Evolutionary conservation across 2,797 vertebrate genomes (phyloP).

Genomic region (Cuniculus paca): DNA sequence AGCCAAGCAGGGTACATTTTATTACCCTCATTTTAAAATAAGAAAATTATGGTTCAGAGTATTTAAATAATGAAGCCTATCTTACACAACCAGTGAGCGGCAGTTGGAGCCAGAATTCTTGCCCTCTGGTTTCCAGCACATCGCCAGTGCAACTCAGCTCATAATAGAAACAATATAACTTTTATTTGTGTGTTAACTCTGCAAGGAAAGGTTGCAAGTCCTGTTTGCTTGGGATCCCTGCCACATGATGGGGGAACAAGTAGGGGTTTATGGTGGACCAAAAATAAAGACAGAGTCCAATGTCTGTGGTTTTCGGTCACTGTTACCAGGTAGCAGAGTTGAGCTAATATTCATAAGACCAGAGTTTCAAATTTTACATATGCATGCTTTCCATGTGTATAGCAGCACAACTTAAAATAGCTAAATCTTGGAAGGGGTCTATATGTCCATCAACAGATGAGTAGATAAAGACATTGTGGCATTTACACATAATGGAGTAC

Average conservation of each 20-base stretch:
- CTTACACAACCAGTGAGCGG: conserved; percentile 22
- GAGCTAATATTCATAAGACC: background rate
- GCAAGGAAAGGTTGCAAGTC: background rate
- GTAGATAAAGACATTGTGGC: background rate
- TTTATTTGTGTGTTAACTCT: conserved; percentile 15
- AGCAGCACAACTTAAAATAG: background rate
- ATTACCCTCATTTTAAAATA: conserved; percentile 58
- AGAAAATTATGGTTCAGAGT: conserved; percentile 50
- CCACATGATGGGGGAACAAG: background rate
- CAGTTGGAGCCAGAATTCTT: background rate
- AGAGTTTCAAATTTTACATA: background rate
- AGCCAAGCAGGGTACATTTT: background rate
- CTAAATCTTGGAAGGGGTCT: background rate
- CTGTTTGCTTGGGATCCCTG: conserved; percentile 50
- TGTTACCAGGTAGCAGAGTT: background rate
- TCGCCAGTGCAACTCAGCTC: conserved; percentile 15
- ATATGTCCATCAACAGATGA: background rate
- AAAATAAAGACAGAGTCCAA: conserved; percentile 53
- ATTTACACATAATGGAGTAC: background rate
- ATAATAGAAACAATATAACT: conserved; percentile 58
- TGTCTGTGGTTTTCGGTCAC: conserved; percentile 21
- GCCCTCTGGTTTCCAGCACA: background rate
- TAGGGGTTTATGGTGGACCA: background rate
- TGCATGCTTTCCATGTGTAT: background rate
- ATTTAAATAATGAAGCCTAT: conserved; percentile 34